Evolutionary conservation across 2,888 invertebrate species (phyloP).

Genomic region (Tolmerus cingulatus): DNA sequence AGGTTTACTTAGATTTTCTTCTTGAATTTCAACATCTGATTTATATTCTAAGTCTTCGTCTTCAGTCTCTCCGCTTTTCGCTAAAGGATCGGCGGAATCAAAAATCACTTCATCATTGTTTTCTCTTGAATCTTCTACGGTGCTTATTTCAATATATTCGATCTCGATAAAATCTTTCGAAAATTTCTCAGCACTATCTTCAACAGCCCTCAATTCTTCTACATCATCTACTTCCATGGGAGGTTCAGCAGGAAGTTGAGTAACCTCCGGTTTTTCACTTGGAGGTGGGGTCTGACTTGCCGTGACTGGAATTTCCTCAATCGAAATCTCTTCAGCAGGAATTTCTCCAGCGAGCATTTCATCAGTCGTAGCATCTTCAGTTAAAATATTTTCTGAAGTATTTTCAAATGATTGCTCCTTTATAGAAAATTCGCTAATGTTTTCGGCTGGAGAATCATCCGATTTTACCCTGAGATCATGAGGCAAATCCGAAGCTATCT

Average conservation of each 20-base stretch:
- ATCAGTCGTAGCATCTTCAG: background rate
- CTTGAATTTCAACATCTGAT: background rate
- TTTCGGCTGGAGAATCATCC: background rate
- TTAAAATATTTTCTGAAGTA: background rate
- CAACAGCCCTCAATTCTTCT: background rate
- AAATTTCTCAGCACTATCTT: background rate
- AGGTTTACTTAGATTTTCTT: background rate
- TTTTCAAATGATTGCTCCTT: background rate
- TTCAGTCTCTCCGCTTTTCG: background rate
- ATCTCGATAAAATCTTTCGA: conserved; percentile 44
- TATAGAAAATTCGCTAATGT: background rate
- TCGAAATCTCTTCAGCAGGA: background rate
- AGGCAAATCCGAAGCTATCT: background rate
- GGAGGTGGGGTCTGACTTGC: background rate
- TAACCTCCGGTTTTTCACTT: background rate
- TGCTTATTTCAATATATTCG: conserved; percentile 50
- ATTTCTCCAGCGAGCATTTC: background rate
- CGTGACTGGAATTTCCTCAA: background rate
- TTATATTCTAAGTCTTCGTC: background rate
- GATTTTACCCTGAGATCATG: background rate
- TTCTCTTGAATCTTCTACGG: conserved; percentile 46
- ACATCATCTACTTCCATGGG: background rate
- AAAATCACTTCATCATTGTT: background rate
- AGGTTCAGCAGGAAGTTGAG: background rate
- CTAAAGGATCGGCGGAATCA: background rate